Percentiles rank a stretch among this genome's conserved stretches.
phyloP scores from a whole-genome alignment of 2,797 vertebrate genomes.

The Fringilla coelebs region DNA sequence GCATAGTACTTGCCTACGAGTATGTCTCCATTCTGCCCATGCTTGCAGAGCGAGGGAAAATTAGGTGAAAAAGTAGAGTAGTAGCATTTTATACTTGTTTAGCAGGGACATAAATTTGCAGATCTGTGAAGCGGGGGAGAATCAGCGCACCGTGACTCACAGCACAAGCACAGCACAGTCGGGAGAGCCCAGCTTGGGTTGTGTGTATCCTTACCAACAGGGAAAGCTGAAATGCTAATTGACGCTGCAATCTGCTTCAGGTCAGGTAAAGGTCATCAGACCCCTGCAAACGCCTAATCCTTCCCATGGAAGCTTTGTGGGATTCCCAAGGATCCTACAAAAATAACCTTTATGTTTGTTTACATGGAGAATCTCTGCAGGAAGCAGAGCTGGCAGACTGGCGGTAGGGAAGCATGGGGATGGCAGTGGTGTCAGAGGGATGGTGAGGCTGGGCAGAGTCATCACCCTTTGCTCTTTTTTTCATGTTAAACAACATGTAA shows the following conservation, averaged over 20 bases:
- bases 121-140: neutral
- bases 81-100: neutral
- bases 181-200: neutral
- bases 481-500: neutral
- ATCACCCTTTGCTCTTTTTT: neutral
- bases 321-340: neutral
- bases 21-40: neutral
- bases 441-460: neutral
- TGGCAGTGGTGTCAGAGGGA: neutral
- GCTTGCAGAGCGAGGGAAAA: neutral
- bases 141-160: neutral
- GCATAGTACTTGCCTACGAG: neutral
- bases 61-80: neutral
- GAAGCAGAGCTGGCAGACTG: neutral
- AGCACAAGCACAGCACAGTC: neutral
- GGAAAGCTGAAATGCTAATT: constrained; percentile 34
- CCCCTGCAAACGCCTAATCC: neutral
- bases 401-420: neutral
- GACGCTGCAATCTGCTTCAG: neutral
- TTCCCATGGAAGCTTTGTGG: neutral
- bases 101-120: neutral
- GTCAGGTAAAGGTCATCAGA: constrained; percentile 41
- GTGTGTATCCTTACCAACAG: constrained; percentile 16
- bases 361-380: neutral
- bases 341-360: neutral